These are phyloP conservation scores for Galaxea fascicularis DNA, from an alignment of 92 coral and sea anemone genomes.

Conservation along the genomic window DNA sequence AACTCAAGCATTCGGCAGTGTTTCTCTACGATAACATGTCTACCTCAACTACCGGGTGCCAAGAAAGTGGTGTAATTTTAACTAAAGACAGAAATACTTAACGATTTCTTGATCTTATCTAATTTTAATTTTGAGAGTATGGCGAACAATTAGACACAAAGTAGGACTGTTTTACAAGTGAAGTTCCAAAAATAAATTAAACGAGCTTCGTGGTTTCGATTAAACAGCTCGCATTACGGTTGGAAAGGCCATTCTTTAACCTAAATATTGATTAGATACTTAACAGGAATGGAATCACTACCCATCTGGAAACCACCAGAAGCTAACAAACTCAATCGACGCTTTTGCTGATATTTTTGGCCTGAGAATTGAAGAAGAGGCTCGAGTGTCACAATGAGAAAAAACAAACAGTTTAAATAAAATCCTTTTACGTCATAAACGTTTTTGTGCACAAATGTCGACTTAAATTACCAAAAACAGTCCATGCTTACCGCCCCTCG, in stretches of 20 bases:
- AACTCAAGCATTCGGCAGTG: not conserved
- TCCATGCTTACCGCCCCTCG: constrained; percentile 19
- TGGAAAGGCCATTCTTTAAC: constrained; percentile 20
- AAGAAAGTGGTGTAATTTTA: constrained; percentile 9
- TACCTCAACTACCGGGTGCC: not conserved
- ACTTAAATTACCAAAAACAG: constrained; percentile 3
- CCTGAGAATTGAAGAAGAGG: not conserved
- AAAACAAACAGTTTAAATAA: not conserved
- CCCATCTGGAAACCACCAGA: not conserved
- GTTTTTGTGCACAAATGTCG: constrained; percentile 1
- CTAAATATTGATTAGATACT: constrained; percentile 41
- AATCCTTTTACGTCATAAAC: not conserved
- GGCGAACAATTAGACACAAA: not conserved
- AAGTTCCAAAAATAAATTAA: constrained; percentile 7
- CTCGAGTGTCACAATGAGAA: not conserved
- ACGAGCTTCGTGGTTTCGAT: not conserved
- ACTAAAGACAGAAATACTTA: not conserved
- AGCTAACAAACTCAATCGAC: not conserved
- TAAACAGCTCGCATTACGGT: not conserved
- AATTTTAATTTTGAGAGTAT: not conserved
- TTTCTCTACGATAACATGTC: not conserved
- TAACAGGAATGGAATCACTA: constrained; percentile 2
- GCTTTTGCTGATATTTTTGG: not conserved
- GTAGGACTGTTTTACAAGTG: not conserved
- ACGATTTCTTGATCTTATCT: constrained; percentile 26